Base-by-base conservation (phyloP, 2,888 invertebrate species). In the Sthenelais limicola region DNA sequence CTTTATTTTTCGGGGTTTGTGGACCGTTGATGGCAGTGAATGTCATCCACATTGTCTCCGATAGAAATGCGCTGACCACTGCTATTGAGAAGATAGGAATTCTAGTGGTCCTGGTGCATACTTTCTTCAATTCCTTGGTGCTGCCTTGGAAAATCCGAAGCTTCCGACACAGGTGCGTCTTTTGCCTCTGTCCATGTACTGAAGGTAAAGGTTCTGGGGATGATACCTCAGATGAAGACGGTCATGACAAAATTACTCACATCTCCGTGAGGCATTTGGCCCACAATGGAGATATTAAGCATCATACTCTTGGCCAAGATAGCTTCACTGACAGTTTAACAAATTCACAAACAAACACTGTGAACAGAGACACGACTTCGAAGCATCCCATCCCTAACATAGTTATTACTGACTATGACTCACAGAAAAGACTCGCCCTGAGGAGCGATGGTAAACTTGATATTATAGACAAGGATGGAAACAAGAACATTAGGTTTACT, bases 331-430 rank as follows among this genome's bases (percentile, higher is more conserved):
- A 62, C 62, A 62, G 62, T 21, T 18, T 43, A 18, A 43, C 9
- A 18, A 9, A 43, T 18, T 9, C 12, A 9, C 43, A 43, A 18
- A 4, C 35, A 3, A 26, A 43, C 12, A 15, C 1, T 5, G 62
- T 38, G 12, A 62, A 26, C 38, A 7, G 35, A 26, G 62, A 62
- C 35, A 54, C 43, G 18, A 71, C 62, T 26, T 43, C 47, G 30
- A 32, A 24, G 43, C 51, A 62, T 32, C 56, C 49, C 35, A 28
- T 74, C 18, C 74, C 74, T 21, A 69, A 62, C 18, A 38, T 74
- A 9, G 51, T 72, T 35, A 54, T 72, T 68, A 68, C 70, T 3
- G 74, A 74, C 49, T 52, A 49, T 21, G 74, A 69, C 52, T 38
- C 62, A 4, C 43, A 38, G 38, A 52, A 51, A 43, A 32, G 43